These are phyloP conservation scores for Chloroclysta siterata DNA, from an alignment of 2,888 invertebrate genomes.

Conservation along the genomic window DNA sequence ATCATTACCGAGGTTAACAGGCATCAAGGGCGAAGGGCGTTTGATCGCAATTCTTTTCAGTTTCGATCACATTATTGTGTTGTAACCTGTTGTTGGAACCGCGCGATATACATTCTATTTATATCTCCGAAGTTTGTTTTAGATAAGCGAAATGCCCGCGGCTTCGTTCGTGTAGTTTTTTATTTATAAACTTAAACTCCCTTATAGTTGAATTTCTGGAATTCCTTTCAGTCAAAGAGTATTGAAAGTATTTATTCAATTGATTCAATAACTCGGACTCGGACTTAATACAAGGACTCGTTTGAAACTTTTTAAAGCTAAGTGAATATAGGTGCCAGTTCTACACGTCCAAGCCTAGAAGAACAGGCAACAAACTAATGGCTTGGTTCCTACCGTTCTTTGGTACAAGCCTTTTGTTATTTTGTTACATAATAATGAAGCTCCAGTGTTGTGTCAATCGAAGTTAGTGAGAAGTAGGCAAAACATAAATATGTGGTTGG, in stretches of 20 bases:
- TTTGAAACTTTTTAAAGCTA: too few relatives aligned
- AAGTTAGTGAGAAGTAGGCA: too few relatives aligned
- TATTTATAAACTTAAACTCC: not conserved
- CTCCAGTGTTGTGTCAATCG: too few relatives aligned
- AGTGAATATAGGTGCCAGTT: too few relatives aligned
- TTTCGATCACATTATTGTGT: constrained; percentile 28
- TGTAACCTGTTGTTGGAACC: constrained; percentile 16
- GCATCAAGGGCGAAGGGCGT: constrained; percentile 55
- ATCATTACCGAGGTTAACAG: constrained; percentile 59
- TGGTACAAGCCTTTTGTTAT: too few relatives aligned
- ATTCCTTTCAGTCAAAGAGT: not conserved
- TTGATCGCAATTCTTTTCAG: constrained; percentile 25
- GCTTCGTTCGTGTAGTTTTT: not conserved
- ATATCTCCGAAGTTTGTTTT: constrained; percentile 14
- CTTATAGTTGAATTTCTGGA: not conserved
- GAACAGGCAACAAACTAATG: too few relatives aligned
- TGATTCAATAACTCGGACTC: too few relatives aligned
- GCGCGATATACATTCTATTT: constrained; percentile 20
- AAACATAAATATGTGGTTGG: not conserved
- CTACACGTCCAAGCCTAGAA: too few relatives aligned
- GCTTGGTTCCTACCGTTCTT: too few relatives aligned
- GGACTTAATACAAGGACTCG: too few relatives aligned
- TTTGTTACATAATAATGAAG: too few relatives aligned
- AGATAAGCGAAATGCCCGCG: not conserved
- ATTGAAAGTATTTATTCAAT: too few relatives aligned